These are phyloP conservation scores for Parnassius glacialis DNA, from an alignment of 2,888 invertebrate species.

Conservation along the genomic window DNA sequence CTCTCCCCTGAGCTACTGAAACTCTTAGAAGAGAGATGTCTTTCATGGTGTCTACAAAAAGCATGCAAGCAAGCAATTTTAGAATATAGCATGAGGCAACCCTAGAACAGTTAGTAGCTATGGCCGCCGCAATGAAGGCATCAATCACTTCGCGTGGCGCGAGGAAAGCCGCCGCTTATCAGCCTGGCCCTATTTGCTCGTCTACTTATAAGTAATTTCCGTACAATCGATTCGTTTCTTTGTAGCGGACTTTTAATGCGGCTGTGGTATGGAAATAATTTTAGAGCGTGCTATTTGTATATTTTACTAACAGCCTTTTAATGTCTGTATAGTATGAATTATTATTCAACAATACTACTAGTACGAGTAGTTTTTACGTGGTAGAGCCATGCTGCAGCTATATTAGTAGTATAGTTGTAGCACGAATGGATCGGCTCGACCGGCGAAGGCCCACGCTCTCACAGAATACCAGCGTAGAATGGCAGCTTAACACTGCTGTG, in stretches of 20 bases:
- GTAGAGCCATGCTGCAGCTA: too few relatives aligned
- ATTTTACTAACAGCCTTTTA: background rate
- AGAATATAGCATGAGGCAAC: slow-evolving; percentile 18
- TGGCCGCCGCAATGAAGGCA: slow-evolving; percentile 61
- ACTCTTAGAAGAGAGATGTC: too few relatives aligned
- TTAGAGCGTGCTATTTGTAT: background rate
- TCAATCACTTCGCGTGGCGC: slow-evolving; percentile 74
- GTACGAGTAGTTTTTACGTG: too few relatives aligned
- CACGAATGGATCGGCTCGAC: too few relatives aligned
- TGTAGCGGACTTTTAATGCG: slow-evolving; percentile 7
- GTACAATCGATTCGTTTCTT: slow-evolving; percentile 57
- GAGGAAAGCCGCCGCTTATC: slow-evolving; percentile 69
- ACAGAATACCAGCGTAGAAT: too few relatives aligned
- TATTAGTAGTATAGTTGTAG: too few relatives aligned
- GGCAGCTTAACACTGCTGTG: too few relatives aligned
- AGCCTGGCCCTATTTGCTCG: slow-evolving; percentile 68
- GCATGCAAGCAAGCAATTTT: slow-evolving; percentile 4
- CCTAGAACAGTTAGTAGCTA: slow-evolving; percentile 22
- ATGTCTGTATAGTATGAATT: too few relatives aligned
- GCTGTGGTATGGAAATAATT: background rate
- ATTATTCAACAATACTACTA: too few relatives aligned
- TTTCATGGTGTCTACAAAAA: background rate
- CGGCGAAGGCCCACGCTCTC: too few relatives aligned
- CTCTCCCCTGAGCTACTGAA: too few relatives aligned
- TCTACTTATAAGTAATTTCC: slow-evolving; percentile 75